Percentiles rank a stretch among this genome's conserved stretches.
phyloP scores from a whole-genome alignment of 2,113 vertebrate genomes.

The Gymnorhina tibicen region DNA sequence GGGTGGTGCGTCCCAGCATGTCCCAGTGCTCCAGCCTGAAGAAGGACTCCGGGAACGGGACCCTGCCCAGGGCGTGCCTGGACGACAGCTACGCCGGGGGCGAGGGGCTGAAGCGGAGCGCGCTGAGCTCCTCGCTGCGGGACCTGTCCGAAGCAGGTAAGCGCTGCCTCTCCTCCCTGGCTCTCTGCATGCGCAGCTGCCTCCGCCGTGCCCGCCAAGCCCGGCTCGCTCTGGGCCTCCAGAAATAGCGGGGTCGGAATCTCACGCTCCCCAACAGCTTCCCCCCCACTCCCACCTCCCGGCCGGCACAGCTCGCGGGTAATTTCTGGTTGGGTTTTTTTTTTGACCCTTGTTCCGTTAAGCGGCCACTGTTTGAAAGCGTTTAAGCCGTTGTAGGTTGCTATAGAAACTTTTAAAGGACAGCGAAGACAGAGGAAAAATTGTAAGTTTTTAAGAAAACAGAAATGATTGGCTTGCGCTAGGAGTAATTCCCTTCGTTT shows the following conservation, averaged over 20 bases:
- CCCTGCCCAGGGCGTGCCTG: constrained; percentile 84
- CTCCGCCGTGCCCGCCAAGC: not conserved
- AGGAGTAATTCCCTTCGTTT: not conserved
- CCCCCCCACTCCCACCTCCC: too few relatives aligned
- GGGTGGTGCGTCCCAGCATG: constrained; percentile 88
- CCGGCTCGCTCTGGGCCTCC: not conserved
- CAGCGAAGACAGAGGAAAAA: constrained; percentile 21
- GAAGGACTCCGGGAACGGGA: constrained; percentile 88
- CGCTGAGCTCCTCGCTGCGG: constrained; percentile 94
- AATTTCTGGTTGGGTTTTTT: not conserved
- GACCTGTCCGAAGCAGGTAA: constrained; percentile 97
- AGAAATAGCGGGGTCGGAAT: not conserved
- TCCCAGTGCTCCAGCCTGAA: constrained; percentile 89
- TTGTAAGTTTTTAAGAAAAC: constrained; percentile 1
- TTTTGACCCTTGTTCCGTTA: not conserved
- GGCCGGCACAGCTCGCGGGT: not conserved
- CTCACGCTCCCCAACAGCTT: not conserved
- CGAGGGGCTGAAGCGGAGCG: constrained; percentile 92
- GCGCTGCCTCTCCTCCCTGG: not conserved
- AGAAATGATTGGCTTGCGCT: not conserved
- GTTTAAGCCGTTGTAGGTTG: constrained; percentile 40
- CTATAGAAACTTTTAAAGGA: constrained; percentile 35
- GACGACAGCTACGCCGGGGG: constrained; percentile 92
- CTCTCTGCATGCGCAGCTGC: not conserved
- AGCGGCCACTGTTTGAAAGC: not conserved